Conservation (phyloP, 2,797 vertebrate genomes). For the Premnoplex brunnescens region DNA sequence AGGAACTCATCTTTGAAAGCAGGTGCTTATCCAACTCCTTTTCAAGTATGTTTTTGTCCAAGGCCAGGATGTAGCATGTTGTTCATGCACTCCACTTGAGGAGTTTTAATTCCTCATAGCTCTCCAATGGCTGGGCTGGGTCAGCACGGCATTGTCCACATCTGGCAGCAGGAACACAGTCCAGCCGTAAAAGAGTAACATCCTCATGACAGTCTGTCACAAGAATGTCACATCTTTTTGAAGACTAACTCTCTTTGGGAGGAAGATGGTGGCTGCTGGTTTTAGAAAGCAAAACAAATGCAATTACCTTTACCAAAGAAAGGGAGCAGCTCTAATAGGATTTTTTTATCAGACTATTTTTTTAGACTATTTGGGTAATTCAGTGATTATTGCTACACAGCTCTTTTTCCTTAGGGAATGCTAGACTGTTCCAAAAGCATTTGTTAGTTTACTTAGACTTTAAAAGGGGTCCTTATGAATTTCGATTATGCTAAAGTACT, state of each 20-base stretch:
- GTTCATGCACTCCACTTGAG: background rate
- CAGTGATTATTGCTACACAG: conserved; percentile 39
- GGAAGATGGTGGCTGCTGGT: background rate
- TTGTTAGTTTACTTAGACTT: conserved; percentile 66
- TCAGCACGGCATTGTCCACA: accelerated
- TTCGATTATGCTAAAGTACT: conserved; percentile 53
- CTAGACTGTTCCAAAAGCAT: conserved; percentile 15
- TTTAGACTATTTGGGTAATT: conserved; percentile 55
- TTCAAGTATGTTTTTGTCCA: background rate
- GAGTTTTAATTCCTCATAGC: background rate
- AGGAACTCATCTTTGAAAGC: background rate
- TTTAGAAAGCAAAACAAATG: background rate
- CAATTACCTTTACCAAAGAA: conserved; percentile 37
- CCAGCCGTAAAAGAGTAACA: background rate
- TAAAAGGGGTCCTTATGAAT: conserved; percentile 56
- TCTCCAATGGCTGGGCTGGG: background rate
- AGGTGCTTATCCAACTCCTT: background rate
- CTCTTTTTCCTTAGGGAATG: conserved; percentile 41
- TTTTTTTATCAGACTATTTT: conserved; percentile 40
- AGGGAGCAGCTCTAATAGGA: conserved; percentile 1
- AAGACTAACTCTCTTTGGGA: background rate
- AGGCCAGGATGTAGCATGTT: background rate
- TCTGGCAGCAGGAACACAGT: background rate
- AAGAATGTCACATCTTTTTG: background rate
- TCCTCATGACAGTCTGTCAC: background rate